Base-by-base conservation (phyloP, 2,888 invertebrate genomes). In the Zonitis immaculata region DNA sequence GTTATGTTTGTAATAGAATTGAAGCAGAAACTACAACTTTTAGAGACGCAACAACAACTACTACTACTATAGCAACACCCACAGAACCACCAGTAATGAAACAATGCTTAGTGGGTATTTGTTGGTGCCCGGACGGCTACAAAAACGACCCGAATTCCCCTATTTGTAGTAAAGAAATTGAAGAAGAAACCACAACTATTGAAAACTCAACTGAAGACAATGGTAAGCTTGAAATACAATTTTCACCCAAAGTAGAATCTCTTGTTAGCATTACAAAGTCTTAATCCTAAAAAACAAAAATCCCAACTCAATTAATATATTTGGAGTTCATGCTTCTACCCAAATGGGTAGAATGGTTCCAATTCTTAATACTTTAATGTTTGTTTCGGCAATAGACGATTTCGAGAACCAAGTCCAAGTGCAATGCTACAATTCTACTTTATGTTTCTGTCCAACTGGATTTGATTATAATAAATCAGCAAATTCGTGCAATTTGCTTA, bases 71-170 rank as follows among this genome's bases (percentile, higher is more conserved):
- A 50, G 49, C 16, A 9, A 5, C 16, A 27, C 9, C 28, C n/a
- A 58, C 52, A 47, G 49, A 57, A 50, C 42, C 22, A 45, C 45
- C 46, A 25, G 54, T 47, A 14, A 58, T 64, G 2, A 68, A 71
- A 50, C 63, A 61, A 43, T 82, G 82, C 65, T 58, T 76, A 3
- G 56, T 73, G 2, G 77, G 72, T 22, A 65, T 73, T 52, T 88
- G 88, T 67, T 81, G 80, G 76, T 88, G 88, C 72, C 78, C 79
- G 4, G 60, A 65, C 26, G 83, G 81, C 12, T 85, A 78, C 72
- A 68, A 72, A 46, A 69, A 71, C 14, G 65, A 68, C 50, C 44
- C 52, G 14, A 66, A 58, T 8, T 67, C 67, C 0, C 60, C 58
- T 27, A 71, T 69, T 51, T 74, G 75, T 50, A 51, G 65, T 16